Evolutionary conservation across 2,888 invertebrate species (phyloP), one percentile per base, ranked within the genome.

Genomic region (Sabellastarte sp.): DNA sequence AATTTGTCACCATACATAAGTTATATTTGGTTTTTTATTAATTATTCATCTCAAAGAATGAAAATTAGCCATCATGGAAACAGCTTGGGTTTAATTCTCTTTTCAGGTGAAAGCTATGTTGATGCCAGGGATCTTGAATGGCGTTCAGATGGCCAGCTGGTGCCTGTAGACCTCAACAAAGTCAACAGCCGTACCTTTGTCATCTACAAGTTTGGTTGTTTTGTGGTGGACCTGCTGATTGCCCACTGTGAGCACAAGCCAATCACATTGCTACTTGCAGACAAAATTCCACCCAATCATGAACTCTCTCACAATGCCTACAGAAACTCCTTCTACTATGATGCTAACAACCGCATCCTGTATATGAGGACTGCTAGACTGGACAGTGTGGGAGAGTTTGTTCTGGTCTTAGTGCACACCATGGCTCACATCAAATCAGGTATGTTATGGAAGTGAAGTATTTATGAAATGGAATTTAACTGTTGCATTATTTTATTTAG

Each of bases 131-230:
- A 82, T 61, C 68, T 74, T 3, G 73, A 72, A 53, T 82, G 82
- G 82, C 72, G 73, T 20, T 73, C 67, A 4, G 81, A 81, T 65
- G 73, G 71, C 53, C 73, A 76, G 61, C 74, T 81, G 55, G 70
- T 72, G 57, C 79, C 82, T 5, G 74, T 79, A 20, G 81, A 80
- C 70, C 71, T 80, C 32, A 81, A 77, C 71, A 79, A 78, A 63
- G 72, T 82, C 10, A 73, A 73, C 65, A 74, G 79, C 15, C 66
- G 81, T 41, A 73, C 73, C 29, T 81, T 82, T 61, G 77, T 82
- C 33, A 74, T 82, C 55, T 81, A 82, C 74, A 82, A 80, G 71
- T 82, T 80, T 70, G 81, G 80, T 31, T 78, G 76, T 65, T 80
- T 79, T 70, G 74, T 80, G 1, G 71, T 73, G 3, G 77, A 80